Evolutionary conservation across 2,113 vertebrate genomes (phyloP), one percentile per base, ranked within the genome.

Genomic region (Bufo bufo): DNA sequence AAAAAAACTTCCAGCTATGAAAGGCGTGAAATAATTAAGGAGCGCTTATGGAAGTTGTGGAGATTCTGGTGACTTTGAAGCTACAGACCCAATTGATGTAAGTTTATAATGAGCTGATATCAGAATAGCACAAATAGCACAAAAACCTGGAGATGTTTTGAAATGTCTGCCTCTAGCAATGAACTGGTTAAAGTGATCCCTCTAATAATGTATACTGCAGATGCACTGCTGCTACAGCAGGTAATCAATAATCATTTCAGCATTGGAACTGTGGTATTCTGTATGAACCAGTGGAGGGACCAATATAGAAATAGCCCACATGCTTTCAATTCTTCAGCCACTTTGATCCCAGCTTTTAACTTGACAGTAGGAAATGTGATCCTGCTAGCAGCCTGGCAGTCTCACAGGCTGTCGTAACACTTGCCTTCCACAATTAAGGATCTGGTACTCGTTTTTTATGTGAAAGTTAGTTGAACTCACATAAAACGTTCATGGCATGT

Each of bases 281-380:
- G 58, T 12, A 45, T 50, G 49, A 77, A 74, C 82, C 81, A 78
- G 58, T 56, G 59, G 8, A 58, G 81, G 81, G 58, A 84, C 87
- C 17, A 61, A 84, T 84, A 88, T 88, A 88, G 87, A 84, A 84
- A 77, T 88, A 77, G 81, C 81, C 84, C 23, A 56, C 87, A 84
- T 88, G 72, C 82, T 84, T 88, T 33, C 65, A 61, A 88, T 88
- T 88, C 87, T 63, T 88, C 80, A 84, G 81, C 49, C 71, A 65
- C 59, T 83, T 63, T 77, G 71, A 80, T 83, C 86, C 13, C 71
- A 75, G 81, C 71, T 88, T 77, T 69, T 77, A 69, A 78, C 58
- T 77, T 69, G 72, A 69, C 66, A 54, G 59, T 88, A 56, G 58
- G 87, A 69, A 88, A 84, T 84, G 81, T 84, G 81, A 88, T 88